Evolutionary conservation across 2,113 vertebrate species (phyloP).

Genomic region (Dicerorhinus sumatrensis): DNA sequence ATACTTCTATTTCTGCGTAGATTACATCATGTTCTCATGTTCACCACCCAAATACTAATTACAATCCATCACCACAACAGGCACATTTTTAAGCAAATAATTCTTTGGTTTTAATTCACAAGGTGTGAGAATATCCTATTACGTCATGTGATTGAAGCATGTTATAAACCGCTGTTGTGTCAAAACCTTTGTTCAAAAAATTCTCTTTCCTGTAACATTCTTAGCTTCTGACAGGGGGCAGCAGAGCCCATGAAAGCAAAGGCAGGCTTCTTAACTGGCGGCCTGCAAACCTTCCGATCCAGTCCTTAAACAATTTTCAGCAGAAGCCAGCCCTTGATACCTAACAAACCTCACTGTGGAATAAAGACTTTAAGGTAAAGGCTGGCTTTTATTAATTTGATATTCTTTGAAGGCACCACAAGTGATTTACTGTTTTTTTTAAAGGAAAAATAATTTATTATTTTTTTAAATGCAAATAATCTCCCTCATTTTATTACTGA

Average conservation of each 20-base stretch:
- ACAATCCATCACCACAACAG: background rate
- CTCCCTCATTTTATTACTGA: background rate
- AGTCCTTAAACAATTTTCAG: background rate
- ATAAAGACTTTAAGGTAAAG: background rate
- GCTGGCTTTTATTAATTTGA: background rate
- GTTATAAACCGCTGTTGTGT: background rate
- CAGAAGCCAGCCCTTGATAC: background rate
- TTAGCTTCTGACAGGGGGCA: conserved; percentile 35
- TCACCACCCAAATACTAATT: too few relatives aligned
- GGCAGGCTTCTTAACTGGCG: fast-evolving
- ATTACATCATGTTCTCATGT: too few relatives aligned
- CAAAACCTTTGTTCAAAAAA: conserved; percentile 31
- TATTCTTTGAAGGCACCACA: background rate
- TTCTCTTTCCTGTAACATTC: background rate
- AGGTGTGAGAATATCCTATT: background rate
- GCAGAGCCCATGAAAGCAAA: conserved; percentile 57
- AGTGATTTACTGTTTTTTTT: background rate
- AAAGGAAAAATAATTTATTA: background rate
- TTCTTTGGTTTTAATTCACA: background rate
- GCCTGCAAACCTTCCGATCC: background rate
- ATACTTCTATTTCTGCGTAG: too few relatives aligned
- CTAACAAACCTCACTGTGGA: background rate
- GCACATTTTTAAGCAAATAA: background rate
- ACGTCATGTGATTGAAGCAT: background rate
- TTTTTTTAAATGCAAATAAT: background rate